Conservation (phyloP, 2,797 vertebrate genomes). For the Acrossocheilus wenchowensis region DNA sequence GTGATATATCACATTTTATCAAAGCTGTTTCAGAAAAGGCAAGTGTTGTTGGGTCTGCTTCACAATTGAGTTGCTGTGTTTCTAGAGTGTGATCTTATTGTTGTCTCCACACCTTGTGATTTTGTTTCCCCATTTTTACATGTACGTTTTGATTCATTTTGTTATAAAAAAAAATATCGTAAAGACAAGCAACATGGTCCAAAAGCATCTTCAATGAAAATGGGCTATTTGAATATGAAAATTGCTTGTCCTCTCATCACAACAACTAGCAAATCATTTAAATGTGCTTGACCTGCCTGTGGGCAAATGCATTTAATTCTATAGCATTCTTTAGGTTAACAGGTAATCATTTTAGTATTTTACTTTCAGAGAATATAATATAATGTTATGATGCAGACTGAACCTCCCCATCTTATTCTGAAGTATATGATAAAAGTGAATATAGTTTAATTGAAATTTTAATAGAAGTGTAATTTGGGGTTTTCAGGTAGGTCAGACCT, state of each 20-base stretch:
- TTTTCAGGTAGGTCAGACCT: not conserved
- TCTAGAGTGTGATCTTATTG: too few species aligned
- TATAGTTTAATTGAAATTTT: not conserved
- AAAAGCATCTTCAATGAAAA: not conserved
- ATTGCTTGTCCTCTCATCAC: not conserved
- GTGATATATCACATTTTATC: too few species aligned
- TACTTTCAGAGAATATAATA: not conserved
- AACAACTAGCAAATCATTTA: not conserved
- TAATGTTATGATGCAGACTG: not conserved
- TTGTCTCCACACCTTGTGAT: too few species aligned
- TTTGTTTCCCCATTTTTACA: too few species aligned
- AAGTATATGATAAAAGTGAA: too few species aligned
- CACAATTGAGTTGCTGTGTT: too few species aligned
- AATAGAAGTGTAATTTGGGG: not conserved
- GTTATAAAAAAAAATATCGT: too few species aligned
- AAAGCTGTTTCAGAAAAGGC: too few species aligned
- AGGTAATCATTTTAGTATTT: not conserved
- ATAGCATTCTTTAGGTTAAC: not conserved
- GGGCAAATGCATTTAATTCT: not conserved
- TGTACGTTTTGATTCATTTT: too few species aligned
- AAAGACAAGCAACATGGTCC: not conserved
- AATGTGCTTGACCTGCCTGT: not conserved
- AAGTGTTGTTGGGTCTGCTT: too few species aligned
- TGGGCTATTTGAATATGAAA: conserved; percentile 10
- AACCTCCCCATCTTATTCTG: not conserved